Evolutionary conservation across 2,113 vertebrate genomes (phyloP).

Genomic region (Megaleporinus macrocephalus): DNA sequence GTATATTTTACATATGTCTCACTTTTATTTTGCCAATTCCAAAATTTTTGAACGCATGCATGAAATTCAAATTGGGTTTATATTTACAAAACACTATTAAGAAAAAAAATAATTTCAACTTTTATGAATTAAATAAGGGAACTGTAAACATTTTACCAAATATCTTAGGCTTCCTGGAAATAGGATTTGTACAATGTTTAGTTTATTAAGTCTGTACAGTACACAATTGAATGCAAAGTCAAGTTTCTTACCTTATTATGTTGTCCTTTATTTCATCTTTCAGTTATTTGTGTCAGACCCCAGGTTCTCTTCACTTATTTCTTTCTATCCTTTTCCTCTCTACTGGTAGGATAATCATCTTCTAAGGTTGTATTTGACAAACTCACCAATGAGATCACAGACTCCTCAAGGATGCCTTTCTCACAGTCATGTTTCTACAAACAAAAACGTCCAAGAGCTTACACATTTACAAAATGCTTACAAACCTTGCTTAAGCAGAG

Average conservation of each 20-base stretch:
- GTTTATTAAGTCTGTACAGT: neutral
- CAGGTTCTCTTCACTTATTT: neutral
- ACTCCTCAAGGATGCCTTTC: constrained; percentile 4
- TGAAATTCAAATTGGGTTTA: no score
- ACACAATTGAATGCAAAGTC: neutral
- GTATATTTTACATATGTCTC: no score
- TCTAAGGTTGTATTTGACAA: neutral
- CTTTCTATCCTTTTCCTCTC: neutral
- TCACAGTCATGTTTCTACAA: neutral
- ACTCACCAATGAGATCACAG: neutral
- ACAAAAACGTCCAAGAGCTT: neutral
- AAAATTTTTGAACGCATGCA: no score
- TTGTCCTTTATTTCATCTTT: neutral
- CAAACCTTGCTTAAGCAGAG: neutral
- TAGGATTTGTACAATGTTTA: no score
- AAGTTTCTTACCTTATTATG: neutral
- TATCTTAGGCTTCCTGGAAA: no score
- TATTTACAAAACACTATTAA: no score
- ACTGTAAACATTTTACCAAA: no score
- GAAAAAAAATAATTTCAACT: no score
- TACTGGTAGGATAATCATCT: neutral
- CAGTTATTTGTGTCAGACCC: neutral
- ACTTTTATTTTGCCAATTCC: no score
- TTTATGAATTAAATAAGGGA: no score
- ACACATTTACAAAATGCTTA: neutral